phyloP scores from a whole-genome alignment of 2,113 vertebrate genomes.

The Lathamus discolor region DNA sequence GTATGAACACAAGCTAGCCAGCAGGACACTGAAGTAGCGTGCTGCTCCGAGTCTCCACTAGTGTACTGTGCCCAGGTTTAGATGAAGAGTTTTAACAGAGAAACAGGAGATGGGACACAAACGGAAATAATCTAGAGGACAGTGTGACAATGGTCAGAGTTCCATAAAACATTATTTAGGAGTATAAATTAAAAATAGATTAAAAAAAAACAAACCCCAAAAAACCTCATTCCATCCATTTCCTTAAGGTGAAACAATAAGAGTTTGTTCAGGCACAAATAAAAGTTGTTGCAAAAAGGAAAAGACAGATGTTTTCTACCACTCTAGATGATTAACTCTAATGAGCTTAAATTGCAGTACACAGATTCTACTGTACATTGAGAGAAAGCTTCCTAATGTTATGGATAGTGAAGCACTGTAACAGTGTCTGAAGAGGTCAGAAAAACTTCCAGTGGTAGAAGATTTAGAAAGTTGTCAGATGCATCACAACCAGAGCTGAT shows the following conservation, averaged over 20 bases:
- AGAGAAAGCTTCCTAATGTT: background rate
- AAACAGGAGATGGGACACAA: background rate
- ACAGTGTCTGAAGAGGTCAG: background rate
- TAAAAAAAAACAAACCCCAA: background rate
- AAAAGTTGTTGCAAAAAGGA: background rate
- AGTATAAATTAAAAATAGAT: background rate
- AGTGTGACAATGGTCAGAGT: background rate
- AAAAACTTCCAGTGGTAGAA: background rate
- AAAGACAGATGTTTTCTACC: background rate
- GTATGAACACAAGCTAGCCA: background rate
- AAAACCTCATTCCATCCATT: background rate
- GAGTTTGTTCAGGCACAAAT: background rate
- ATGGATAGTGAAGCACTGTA: background rate
- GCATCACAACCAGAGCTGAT: background rate
- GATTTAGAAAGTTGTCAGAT: background rate
- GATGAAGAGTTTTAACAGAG: background rate
- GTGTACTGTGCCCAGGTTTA: background rate
- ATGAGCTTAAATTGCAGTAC: background rate
- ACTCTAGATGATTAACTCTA: background rate
- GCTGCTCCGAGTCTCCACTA: background rate
- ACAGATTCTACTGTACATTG: background rate
- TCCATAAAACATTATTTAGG: background rate
- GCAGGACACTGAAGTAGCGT: background rate
- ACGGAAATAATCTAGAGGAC: background rate
- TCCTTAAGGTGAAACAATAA: background rate